These are phyloP conservation scores for Thelaira solivaga DNA, from an alignment of 2,888 invertebrate species.

Conservation along the genomic window DNA sequence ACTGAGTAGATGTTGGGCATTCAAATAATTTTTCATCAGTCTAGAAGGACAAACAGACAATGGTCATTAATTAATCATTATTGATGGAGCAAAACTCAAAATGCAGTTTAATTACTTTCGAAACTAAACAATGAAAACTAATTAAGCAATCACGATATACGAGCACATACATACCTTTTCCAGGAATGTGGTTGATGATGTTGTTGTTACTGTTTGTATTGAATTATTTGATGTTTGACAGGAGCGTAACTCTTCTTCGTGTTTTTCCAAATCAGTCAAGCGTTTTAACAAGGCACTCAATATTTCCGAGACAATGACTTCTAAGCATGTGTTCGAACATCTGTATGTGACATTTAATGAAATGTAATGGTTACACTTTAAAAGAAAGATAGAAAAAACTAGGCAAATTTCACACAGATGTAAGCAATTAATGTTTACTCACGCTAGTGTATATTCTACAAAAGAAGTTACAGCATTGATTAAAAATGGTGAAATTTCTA, in stretches of 20 bases:
- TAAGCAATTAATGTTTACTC: too few species aligned
- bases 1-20: constrained; percentile 75
- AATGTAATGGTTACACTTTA: constrained; percentile 7
- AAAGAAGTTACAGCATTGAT: too few species aligned
- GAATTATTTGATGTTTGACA: constrained; percentile 71
- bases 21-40: constrained; percentile 68
- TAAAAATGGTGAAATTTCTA: too few species aligned
- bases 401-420: too few species aligned
- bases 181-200: constrained; percentile 8
- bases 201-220: not conserved
- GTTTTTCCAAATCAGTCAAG: constrained; percentile 77
- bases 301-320: constrained; percentile 76
- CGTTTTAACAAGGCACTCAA: constrained; percentile 78
- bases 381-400: too few species aligned
- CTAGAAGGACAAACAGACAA: constrained; percentile 31
- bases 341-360: constrained; percentile 64
- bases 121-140: constrained; percentile 7
- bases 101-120: constrained; percentile 17
- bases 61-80: constrained; percentile 1
- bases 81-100: not conserved
- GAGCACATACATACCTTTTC: too few species aligned
- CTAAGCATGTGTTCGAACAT: constrained; percentile 77
- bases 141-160: constrained; percentile 27
- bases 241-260: constrained; percentile 77
- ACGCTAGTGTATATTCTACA: too few species aligned